Conservation (phyloP, 2,797 vertebrate species). For the Arctocebus calabarensis region DNA sequence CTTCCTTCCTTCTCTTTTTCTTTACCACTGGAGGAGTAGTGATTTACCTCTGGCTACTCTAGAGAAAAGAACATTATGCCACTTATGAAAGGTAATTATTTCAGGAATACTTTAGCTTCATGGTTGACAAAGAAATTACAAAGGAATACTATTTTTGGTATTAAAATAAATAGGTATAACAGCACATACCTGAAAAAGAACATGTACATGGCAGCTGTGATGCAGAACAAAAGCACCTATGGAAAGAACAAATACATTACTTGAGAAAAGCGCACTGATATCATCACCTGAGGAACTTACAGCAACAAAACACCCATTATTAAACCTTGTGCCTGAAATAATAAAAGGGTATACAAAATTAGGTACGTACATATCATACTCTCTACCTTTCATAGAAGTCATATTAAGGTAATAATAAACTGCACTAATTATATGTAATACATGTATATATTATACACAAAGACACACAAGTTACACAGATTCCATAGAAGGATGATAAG, state of each 20-base stretch:
- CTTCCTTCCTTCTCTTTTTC: neutral
- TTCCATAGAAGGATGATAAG: neutral
- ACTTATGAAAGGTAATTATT: neutral
- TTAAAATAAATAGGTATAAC: conserved; percentile 53
- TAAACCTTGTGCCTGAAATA: conserved; percentile 30
- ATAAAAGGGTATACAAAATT: neutral
- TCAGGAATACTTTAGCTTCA: conserved; percentile 1
- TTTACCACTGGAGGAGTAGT: neutral
- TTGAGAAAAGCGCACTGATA: conserved; percentile 43
- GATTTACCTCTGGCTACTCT: neutral
- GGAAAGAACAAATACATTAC: conserved; percentile 82
- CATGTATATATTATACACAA: neutral
- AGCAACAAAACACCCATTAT: conserved; percentile 24
- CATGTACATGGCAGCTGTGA: conserved; percentile 93
- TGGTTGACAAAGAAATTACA: conserved; percentile 27
- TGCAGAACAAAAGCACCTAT: conserved; percentile 92
- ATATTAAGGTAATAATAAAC: neutral
- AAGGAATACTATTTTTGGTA: conserved; percentile 5
- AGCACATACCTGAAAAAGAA: conserved; percentile 92
- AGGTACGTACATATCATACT: neutral
- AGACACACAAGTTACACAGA: neutral
- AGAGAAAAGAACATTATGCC: neutral
- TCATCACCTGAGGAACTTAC: neutral
- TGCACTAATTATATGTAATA: neutral
- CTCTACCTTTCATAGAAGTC: neutral